A percentile compares a stretch with the other conserved stretches of the same genome.
These are phyloP conservation scores for Oedothorax gibbosus DNA, from an alignment of 1,140 invertebrate species.

Conservation along the genomic window DNA sequence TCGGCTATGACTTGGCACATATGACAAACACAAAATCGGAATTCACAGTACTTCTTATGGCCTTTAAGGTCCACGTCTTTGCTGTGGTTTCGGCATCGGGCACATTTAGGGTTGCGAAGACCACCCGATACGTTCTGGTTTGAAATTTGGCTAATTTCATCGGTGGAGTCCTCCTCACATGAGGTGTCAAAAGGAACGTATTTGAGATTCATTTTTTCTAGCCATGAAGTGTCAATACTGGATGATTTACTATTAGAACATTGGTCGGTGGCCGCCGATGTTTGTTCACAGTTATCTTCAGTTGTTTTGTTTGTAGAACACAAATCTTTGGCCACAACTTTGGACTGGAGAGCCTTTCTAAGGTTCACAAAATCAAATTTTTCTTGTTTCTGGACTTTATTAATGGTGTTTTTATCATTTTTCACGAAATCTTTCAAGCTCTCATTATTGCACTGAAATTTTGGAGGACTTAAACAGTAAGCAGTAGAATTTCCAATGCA, in stretches of 20 bases:
- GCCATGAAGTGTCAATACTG: constrained; percentile 32
- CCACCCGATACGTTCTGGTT: background rate
- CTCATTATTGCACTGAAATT: background rate
- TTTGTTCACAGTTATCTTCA: background rate
- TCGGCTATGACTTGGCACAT: constrained; percentile 85
- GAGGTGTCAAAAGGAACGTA: constrained; percentile 35
- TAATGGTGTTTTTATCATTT: background rate
- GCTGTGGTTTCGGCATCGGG: constrained; percentile 62
- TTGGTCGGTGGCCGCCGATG: background rate
- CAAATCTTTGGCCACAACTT: background rate
- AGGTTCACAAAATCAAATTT: background rate
- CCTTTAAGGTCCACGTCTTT: constrained; percentile 68
- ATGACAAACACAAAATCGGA: constrained; percentile 77
- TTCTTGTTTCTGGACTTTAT: background rate
- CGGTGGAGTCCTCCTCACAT: background rate
- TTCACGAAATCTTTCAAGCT: background rate
- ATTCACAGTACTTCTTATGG: constrained; percentile 91
- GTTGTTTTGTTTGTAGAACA: background rate
- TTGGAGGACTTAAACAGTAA: background rate
- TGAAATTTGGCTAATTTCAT: no score
- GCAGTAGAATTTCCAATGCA: background rate
- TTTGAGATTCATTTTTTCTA: constrained; percentile 46
- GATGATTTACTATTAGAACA: background rate
- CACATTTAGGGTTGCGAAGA: constrained; percentile 58
- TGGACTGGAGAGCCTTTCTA: background rate